Conservation (phyloP, 2,797 vertebrate species). For the Urocyon cinereoargenteus region DNA sequence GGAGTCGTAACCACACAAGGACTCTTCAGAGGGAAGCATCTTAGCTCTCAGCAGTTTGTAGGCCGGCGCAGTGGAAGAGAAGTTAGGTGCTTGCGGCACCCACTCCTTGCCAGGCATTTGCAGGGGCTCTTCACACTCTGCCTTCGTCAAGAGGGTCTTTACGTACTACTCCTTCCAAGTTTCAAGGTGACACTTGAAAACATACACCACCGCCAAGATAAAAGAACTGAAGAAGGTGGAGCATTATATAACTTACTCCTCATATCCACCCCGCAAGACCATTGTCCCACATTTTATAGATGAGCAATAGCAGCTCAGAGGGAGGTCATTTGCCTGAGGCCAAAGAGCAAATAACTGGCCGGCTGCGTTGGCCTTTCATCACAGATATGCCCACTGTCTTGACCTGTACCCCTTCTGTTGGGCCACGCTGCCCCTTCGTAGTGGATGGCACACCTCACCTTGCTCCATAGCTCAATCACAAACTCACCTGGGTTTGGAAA, state of each 20-base stretch:
- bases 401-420: not conserved
- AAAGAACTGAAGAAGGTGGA: not conserved
- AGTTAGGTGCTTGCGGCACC: not conserved
- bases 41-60: not conserved
- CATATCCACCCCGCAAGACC: not conserved
- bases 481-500: not conserved
- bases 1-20: not conserved
- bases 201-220: not conserved
- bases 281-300: not conserved
- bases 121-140: not conserved
- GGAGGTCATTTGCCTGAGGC: constrained; percentile 27
- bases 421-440: not conserved
- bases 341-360: not conserved
- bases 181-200: not conserved
- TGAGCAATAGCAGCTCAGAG: constrained; percentile 33
- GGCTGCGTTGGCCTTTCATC: not conserved
- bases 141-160: not conserved
- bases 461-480: not conserved
- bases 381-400: not conserved
- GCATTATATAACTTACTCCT: not conserved
- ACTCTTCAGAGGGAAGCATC: not conserved
- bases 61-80: not conserved
- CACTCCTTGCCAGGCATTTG: not conserved
- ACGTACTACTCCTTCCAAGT: not conserved
- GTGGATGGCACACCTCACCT: not conserved